Evolutionary conservation across 2,113 vertebrate species (phyloP).

Genomic region (Ophiodon elongatus): DNA sequence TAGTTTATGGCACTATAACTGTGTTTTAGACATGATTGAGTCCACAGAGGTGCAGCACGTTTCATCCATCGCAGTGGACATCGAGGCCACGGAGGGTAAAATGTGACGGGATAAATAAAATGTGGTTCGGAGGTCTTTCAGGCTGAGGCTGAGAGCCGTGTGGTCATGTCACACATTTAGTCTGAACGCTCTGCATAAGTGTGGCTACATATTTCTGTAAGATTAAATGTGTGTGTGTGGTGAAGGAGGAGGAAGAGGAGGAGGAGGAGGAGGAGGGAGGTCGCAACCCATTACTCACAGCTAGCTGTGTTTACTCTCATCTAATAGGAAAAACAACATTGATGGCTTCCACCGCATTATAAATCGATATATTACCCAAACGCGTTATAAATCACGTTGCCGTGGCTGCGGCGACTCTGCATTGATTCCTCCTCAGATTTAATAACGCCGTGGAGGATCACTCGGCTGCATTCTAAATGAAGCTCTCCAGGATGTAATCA

Average conservation of each 20-base stretch:
- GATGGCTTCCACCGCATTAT: conserved; percentile 71
- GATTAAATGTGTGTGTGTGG: conserved; percentile 26
- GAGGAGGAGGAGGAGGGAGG: conserved; percentile 21
- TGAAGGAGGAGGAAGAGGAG: background rate
- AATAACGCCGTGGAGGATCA: conserved; percentile 66
- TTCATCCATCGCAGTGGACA: too few species aligned
- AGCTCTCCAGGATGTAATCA: conserved; percentile 69
- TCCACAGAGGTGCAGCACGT: too few species aligned
- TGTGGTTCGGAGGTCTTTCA: too few species aligned
- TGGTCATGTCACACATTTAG: too few species aligned
- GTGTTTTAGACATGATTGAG: too few species aligned
- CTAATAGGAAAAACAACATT: conserved; percentile 74
- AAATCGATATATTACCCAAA: conserved; percentile 77
- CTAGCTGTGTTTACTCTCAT: conserved; percentile 72
- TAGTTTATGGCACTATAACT: too few species aligned
- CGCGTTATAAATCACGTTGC: conserved; percentile 67
- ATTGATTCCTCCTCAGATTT: conserved; percentile 74
- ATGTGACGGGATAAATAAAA: too few species aligned
- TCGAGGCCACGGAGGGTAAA: too few species aligned
- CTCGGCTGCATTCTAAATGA: conserved; percentile 69
- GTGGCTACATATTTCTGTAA: conserved; percentile 8
- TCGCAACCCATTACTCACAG: conserved; percentile 69
- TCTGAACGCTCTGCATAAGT: background rate
- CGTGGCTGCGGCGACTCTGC: conserved; percentile 55
- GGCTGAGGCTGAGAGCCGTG: too few species aligned